These are phyloP conservation scores for Cetoscarus ocellatus DNA, from an alignment of 2,797 vertebrate species.

Conservation along the genomic window DNA sequence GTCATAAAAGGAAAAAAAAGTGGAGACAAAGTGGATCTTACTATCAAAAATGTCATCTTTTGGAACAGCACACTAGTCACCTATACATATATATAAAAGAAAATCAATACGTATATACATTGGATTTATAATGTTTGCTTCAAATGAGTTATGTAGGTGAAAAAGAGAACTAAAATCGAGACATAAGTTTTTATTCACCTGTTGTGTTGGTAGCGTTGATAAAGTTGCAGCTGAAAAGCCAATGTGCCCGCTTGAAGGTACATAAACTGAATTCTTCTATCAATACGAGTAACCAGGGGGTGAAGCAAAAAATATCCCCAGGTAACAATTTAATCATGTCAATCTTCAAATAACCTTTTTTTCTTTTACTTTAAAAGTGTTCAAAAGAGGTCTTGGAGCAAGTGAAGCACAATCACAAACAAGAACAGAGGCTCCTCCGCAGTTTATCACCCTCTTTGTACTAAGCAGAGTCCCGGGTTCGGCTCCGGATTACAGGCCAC, in stretches of 20 bases:
- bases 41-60: slow-evolving; percentile 81
- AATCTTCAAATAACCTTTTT: slow-evolving; percentile 68
- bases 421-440: slow-evolving; percentile 67
- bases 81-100: slow-evolving; percentile 86
- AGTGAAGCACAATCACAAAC: slow-evolving; percentile 76
- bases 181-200: slow-evolving; percentile 62
- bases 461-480: slow-evolving; percentile 59
- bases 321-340: slow-evolving; percentile 63
- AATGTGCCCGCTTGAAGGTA: slow-evolving; percentile 64
- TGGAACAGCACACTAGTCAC: slow-evolving; percentile 85
- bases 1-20: slow-evolving; percentile 45
- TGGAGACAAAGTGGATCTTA: slow-evolving; percentile 76
- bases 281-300: slow-evolving; percentile 58
- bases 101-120: slow-evolving; percentile 86
- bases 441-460: slow-evolving; percentile 69
- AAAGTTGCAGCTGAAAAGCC: slow-evolving; percentile 73
- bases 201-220: slow-evolving; percentile 65
- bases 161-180: slow-evolving; percentile 63
- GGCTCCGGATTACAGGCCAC: slow-evolving; percentile 64
- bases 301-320: slow-evolving; percentile 43
- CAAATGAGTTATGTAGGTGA: slow-evolving; percentile 63
- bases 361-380: slow-evolving; percentile 71
- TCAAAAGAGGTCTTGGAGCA: slow-evolving; percentile 68
- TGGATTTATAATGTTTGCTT: slow-evolving; percentile 73
- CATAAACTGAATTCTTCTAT: slow-evolving; percentile 60